Conservation (phyloP, 2,797 vertebrate genomes). For the Acomys russatus region DNA sequence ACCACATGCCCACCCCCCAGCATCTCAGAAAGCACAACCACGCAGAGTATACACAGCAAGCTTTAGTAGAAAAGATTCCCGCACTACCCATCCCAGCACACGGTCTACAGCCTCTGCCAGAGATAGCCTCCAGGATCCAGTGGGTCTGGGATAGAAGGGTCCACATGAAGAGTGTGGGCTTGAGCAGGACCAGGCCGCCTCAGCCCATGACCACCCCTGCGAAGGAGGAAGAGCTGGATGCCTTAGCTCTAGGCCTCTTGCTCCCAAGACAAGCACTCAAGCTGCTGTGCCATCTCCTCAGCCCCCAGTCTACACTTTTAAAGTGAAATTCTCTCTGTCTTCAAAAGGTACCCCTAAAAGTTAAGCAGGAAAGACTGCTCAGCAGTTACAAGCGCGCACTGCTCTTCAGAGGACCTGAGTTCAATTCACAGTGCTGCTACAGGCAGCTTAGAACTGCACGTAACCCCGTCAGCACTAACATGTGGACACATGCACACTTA, state of each 20-base stretch:
- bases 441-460: background rate
- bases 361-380: background rate
- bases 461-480: background rate
- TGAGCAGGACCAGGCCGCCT: background rate
- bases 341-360: background rate
- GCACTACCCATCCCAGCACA: background rate
- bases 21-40: background rate
- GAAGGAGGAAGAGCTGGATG: background rate
- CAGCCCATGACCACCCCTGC: background rate
- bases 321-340: slow-evolving; percentile 48
- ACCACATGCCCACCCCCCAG: background rate
- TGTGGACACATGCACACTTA: background rate
- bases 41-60: background rate
- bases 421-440: background rate
- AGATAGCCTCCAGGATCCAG: background rate
- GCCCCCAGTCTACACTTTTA: background rate
- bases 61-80: background rate
- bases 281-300: background rate
- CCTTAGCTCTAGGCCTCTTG: background rate
- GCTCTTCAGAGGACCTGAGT: background rate
- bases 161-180: background rate
- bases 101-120: background rate
- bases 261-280: background rate
- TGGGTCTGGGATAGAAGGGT: background rate
- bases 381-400: background rate